Evolutionary conservation across 1,140 invertebrate species (phyloP).

Genomic region (Choristoneura fumiferana): DNA sequence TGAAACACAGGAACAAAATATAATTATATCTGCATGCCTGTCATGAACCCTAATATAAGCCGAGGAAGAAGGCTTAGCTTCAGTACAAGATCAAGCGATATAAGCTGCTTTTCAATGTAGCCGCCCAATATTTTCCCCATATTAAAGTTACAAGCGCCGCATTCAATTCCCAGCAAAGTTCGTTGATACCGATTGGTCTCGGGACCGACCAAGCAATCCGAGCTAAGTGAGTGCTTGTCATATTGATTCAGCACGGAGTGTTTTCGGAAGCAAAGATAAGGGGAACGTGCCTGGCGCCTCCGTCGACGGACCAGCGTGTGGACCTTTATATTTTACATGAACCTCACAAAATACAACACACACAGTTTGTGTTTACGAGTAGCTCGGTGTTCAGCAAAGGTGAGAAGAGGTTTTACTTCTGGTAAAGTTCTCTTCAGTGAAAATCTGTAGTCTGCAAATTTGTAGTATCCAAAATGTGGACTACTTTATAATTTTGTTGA

Average conservation of each 20-base stretch:
- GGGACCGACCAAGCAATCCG: constrained; percentile 43
- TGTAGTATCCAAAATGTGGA: no score
- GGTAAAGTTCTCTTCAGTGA: no score
- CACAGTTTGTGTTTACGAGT: not conserved
- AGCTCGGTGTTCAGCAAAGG: not conserved
- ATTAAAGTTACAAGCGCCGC: no score
- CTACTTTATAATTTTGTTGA: no score
- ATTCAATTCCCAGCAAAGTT: not conserved
- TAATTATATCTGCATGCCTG: no score
- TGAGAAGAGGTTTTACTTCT: no score
- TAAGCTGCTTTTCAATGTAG: not conserved
- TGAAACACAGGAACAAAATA: no score
- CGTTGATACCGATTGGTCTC: constrained; percentile 25
- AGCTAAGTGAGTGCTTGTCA: constrained; percentile 50
- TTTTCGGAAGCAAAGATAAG: constrained; percentile 60
- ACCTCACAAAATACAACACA: constrained; percentile 29
- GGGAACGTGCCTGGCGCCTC: constrained; percentile 50
- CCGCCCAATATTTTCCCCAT: constrained; percentile 23
- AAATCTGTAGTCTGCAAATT: no score
- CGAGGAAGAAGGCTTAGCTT: no score
- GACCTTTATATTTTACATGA: constrained; percentile 45
- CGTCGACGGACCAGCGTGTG: constrained; percentile 42
- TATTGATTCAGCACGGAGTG: constrained; percentile 59
- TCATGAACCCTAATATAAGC: no score
- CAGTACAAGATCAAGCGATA: no score